These are phyloP conservation scores for Microchirus variegatus DNA, from an alignment of 2,797 vertebrate species.

Conservation along the genomic window DNA sequence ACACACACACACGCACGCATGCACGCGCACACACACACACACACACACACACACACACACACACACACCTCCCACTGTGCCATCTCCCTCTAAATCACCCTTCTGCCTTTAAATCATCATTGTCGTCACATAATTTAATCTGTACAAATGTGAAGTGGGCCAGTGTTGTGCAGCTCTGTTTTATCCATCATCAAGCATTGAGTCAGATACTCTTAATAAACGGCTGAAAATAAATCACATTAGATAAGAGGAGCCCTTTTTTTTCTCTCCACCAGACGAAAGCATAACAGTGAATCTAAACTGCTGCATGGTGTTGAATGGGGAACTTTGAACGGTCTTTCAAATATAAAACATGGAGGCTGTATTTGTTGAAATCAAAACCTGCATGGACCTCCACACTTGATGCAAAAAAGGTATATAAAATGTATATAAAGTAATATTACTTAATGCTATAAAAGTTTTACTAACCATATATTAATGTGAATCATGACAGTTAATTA, in stretches of 20 bases:
- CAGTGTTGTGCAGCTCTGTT: constrained; percentile 49
- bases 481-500: too few species aligned
- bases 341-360: constrained; percentile 46
- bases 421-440: too few species aligned
- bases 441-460: too few species aligned
- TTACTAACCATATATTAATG: too few species aligned
- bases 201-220: constrained; percentile 66
- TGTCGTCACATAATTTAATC: constrained; percentile 56
- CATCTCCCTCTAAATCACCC: constrained; percentile 45
- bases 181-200: constrained; percentile 55
- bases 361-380: constrained; percentile 50
- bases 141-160: constrained; percentile 39
- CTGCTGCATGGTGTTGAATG: constrained; percentile 35
- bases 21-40: constrained; percentile 24
- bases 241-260: constrained; percentile 53
- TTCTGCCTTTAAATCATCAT: constrained; percentile 58
- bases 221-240: constrained; percentile 62
- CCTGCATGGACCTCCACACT: constrained; percentile 27
- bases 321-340: constrained; percentile 54
- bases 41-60: constrained; percentile 27
- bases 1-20: constrained; percentile 15
- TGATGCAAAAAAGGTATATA: too few species aligned
- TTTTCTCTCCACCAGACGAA: constrained; percentile 31
- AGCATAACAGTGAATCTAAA: constrained; percentile 42
- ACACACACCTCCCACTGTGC: constrained; percentile 54